Conservation (phyloP, 1,140 invertebrate species). For the Leucophenga varia region DNA sequence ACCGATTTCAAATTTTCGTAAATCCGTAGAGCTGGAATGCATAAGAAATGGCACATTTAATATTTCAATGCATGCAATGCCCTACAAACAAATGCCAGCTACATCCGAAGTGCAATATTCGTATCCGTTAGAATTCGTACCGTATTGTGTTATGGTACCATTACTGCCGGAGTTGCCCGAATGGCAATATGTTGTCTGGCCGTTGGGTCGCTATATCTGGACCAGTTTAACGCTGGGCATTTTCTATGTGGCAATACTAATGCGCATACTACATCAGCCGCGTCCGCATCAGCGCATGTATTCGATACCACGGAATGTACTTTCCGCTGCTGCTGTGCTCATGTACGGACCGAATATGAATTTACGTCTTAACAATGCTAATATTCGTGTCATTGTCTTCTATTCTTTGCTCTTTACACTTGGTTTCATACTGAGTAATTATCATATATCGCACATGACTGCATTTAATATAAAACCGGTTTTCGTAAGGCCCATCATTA, state of each 20-base stretch:
- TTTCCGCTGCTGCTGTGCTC: conserved; percentile 29
- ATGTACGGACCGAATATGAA: conserved; percentile 38
- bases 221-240: conserved; percentile 22
- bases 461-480: conserved; percentile 44
- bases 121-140: conserved; percentile 35
- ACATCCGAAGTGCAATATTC: too few species aligned
- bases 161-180: conserved; percentile 43
- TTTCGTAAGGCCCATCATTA: conserved; percentile 34
- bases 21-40: conserved; percentile 19
- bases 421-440: conserved; percentile 41
- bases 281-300: conserved; percentile 7
- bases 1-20: conserved; percentile 22
- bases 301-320: conserved; percentile 24
- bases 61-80: conserved; percentile 30
- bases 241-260: conserved; percentile 37
- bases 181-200: conserved; percentile 48
- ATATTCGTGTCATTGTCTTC: conserved; percentile 23
- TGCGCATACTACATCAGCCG: conserved; percentile 25
- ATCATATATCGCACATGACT: conserved; percentile 42
- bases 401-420: conserved; percentile 31
- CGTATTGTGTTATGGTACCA: conserved; percentile 46
- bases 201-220: conserved; percentile 41
- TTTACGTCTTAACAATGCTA: conserved; percentile 22
- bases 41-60: conserved; percentile 24
- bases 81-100: background rate